Evolutionary conservation across 2,888 invertebrate genomes (phyloP), one percentile per base, ranked within the genome.

Genomic region (Oeneis ivallda): DNA sequence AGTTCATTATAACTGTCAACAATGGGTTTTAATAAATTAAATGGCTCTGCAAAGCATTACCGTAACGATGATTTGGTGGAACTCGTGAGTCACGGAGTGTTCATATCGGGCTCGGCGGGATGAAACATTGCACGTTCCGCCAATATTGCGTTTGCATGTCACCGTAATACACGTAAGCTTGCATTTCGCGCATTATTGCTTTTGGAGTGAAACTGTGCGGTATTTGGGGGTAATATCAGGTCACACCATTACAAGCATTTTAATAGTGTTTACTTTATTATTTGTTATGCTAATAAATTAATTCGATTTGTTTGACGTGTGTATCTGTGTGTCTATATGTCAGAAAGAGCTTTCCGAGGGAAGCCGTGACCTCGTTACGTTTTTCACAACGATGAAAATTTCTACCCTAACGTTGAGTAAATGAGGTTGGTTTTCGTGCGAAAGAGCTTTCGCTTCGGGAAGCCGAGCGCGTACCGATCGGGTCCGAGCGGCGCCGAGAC

Each of bases 71-170:
- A 8, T n/a, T 52, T 13, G 32, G 26, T 32, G 50, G 8, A 32
- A 26, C n/a, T 32, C 13, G 50, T 32, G 50, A 13, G 26, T 52
- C 32, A 32, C n/a, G 26, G 50, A 52, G 32, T n/a, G 50, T 32
- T 52, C 32, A 52, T 52, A 32, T 32, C 11, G 32, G 6, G 32
- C 4, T 15, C 13, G 32, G n/a, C 26, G 13, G 47, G 15, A 47
- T 47, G 15, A 9, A 17, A 15, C 15, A 47, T 47, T 17, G 15
- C 47, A 45, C 47, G 9, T 17, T 17, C 9, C 6, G 15, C 47
- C 17, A 47, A 47, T 47, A 47, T 47, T 47, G 17, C 17, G 47
- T 47, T 47, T 47, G 47, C 47, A 17, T 15, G 45, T n/a, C 45
- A 8, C 0, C 43, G 43, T 17, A 9, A 17, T 47, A 9, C 47